Evolutionary conservation across 2,113 vertebrate genomes (phyloP).

Genomic region (Loxodonta africana): DNA sequence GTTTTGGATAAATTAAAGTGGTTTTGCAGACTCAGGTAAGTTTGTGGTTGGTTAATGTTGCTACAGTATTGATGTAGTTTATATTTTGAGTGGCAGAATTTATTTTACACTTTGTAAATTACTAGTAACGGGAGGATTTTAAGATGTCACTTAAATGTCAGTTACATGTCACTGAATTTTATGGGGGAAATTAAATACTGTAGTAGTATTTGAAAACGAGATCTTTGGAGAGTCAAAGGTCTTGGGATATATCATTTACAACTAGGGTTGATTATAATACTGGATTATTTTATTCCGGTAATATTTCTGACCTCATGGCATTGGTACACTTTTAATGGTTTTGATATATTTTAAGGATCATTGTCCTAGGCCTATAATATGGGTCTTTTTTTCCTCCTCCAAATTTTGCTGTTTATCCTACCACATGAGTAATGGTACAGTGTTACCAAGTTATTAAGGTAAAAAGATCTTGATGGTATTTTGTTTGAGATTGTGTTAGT

Average conservation of each 20-base stretch:
- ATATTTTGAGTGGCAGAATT: slow-evolving; percentile 60
- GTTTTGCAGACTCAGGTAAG: slow-evolving; percentile 77
- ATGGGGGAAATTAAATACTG: not conserved
- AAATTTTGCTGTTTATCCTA: not conserved
- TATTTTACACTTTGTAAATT: slow-evolving; percentile 43
- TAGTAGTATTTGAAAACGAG: not conserved
- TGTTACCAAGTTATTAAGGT: not conserved
- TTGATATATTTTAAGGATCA: not conserved
- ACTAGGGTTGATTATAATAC: not conserved
- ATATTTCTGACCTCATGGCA: not conserved
- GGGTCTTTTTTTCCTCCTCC: slow-evolving; percentile 15
- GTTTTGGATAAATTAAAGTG: slow-evolving; percentile 80
- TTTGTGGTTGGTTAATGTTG: slow-evolving; percentile 73
- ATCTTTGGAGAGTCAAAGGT: not conserved
- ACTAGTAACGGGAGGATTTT: slow-evolving; percentile 42
- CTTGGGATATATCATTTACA: not conserved
- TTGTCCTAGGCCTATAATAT: not conserved
- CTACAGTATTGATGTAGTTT: slow-evolving; percentile 59
- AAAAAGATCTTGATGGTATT: not conserved
- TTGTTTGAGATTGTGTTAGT: not conserved
- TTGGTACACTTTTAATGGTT: not conserved
- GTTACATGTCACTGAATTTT: slow-evolving; percentile 40
- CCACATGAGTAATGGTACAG: not conserved
- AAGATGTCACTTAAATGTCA: slow-evolving; percentile 19
- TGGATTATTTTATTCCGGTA: not conserved